Evolutionary conservation across 2,797 vertebrate genomes (phyloP).

Genomic region (Coluber constrictor): DNA sequence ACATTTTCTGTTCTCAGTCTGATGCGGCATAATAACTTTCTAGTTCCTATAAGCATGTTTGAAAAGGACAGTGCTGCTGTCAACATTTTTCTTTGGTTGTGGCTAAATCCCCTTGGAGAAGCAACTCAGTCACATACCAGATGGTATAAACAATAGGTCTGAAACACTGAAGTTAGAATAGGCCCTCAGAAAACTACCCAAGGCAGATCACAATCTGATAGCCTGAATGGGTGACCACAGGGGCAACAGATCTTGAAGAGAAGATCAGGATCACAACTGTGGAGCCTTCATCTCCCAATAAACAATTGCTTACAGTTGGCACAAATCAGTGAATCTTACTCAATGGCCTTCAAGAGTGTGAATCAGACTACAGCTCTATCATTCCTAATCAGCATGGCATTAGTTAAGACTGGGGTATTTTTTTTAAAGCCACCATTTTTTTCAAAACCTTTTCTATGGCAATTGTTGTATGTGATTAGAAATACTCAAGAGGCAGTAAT

Average conservation of each 20-base stretch:
- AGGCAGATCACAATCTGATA: neutral
- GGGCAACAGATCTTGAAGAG: neutral
- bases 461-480: neutral
- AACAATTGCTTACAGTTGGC: neutral
- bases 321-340: neutral
- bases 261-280: neutral
- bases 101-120: neutral
- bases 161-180: neutral
- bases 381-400: neutral
- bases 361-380: neutral
- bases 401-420: neutral
- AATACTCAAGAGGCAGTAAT: neutral
- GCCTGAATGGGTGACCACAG: neutral
- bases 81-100: neutral
- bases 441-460: neutral
- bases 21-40: neutral
- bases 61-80: neutral
- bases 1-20: neutral
- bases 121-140: neutral
- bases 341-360: neutral
- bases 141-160: constrained; percentile 8
- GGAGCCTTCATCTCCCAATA: neutral
- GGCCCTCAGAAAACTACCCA: neutral
- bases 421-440: neutral
- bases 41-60: neutral